Evolutionary conservation across 2,888 invertebrate genomes (phyloP).

Genomic region (Eupithecia insigniata): DNA sequence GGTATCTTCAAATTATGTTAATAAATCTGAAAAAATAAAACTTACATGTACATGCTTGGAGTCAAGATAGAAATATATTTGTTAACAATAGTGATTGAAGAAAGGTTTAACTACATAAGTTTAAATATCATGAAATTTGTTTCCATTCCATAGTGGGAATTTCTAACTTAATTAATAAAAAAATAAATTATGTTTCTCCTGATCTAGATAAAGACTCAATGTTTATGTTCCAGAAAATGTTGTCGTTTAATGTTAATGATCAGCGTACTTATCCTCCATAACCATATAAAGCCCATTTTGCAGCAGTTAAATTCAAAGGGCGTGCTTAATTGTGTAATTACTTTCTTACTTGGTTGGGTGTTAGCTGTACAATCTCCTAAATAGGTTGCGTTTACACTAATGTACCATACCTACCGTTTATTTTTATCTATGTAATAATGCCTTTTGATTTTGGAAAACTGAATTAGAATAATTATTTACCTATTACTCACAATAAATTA

Average conservation of each 20-base stretch:
- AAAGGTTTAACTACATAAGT: too few relatives aligned
- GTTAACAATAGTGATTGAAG: too few relatives aligned
- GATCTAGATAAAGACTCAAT: neutral
- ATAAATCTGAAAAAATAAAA: too few relatives aligned
- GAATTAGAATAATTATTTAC: too few relatives aligned
- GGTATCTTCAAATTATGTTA: too few relatives aligned
- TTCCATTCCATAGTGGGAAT: too few relatives aligned
- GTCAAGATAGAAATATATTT: too few relatives aligned
- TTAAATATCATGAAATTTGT: too few relatives aligned
- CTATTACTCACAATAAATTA: too few relatives aligned
- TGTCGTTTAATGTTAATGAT: neutral
- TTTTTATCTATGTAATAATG: too few relatives aligned
- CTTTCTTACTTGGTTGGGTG: slow-evolving; percentile 53
- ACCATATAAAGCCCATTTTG: slow-evolving; percentile 6
- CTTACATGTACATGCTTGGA: too few relatives aligned
- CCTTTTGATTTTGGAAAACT: too few relatives aligned
- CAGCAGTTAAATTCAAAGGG: slow-evolving; percentile 37
- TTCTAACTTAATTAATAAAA: neutral
- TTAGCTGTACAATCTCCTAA: slow-evolving; percentile 50
- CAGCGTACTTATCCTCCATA: neutral
- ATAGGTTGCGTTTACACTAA: slow-evolving; percentile 47
- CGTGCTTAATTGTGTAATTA: slow-evolving; percentile 58
- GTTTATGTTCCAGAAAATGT: neutral
- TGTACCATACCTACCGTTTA: neutral
- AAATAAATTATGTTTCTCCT: neutral